Evolutionary conservation across 2,113 vertebrate species (phyloP), one percentile per base, ranked within the genome.

Genomic region (Piprites chloris): DNA sequence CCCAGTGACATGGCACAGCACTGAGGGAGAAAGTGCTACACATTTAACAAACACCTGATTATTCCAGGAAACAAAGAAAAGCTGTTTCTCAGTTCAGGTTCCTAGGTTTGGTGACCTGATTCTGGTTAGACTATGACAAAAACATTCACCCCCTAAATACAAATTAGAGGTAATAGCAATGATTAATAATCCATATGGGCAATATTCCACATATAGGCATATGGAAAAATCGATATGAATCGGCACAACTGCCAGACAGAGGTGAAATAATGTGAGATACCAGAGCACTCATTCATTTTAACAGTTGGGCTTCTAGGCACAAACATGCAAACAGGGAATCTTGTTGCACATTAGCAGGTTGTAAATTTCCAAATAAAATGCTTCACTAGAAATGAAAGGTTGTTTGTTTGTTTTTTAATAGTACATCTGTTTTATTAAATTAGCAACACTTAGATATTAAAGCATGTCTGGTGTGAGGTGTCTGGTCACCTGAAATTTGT

Each of bases 391-490:
- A 93, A n/a, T 77, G 52, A 92, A 93, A 94, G 65, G n/a, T 78
- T 95, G 47, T 33, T 95, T 90, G 67, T 50, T 94, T 96, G 61
- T 77, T 95, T 95, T 96, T 90, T 85, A 93, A 92, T 66, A 74
- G 92, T 82, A 56, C 92, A 90, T 95, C 93, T 96, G 96, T 89
- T 97, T 94, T 96, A 90, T 96, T 95, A 94, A 95, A 95, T 88
- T 41, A 75, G 61, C 65, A 90, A 90, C 88, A 87, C 76, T 80
- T 83, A 24, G 13, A 90, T 94, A 93, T 73, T 92, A 93, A 92
- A 90, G 89, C 7, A 74, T 15, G 75, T 65, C 90, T 95, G 90
- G 83, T 27, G 14, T 39, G 47, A 94, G 85, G 79, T 87, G 90
- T 87, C 93, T 77, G 88, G 79, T 94, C 92, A 95, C 52, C 80